Evolutionary conservation across 35 echinoderm and acorn worm species (phyloP), one percentile per base, ranked within the genome.

Genomic region (Apostichopus japonicus): DNA sequence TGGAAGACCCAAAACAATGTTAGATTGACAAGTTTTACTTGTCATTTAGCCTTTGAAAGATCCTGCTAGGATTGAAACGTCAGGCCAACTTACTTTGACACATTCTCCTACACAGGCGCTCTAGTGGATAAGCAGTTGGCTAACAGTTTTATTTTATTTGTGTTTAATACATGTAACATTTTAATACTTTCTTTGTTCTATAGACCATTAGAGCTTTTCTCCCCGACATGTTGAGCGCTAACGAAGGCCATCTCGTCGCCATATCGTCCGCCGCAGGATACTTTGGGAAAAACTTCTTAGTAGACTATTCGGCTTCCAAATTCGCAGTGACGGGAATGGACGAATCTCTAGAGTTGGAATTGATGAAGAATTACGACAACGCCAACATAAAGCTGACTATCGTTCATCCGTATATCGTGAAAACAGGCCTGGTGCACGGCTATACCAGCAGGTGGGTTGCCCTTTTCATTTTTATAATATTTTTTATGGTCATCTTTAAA

Each of bases 231-330:
- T 24, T 97, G 15, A 94, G 92, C 9, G 54, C 56, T 11, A 92
- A 94, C 51, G 70, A 84, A 23, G 96, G 96, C n/a, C 96, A 97
- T 33, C 86, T 97, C 27, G 96, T 97, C 2, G 79, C 89, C 54
- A 95, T 95, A 24, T 84, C 91, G 5, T 97, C 96, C 3, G 82
- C 80, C 14, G 94, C 93, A 27, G 96, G 96, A 44, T 87, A 93
- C 61, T 57, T 76, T 13, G 96, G 94, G 1, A 79, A 62, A 62
- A 92, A 92, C 79, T 90, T 91, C 5, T 57, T 98, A 10, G 80
- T 91, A 4, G 96, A 98, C 75, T 98, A 98, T 79, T 24, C 91
- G 6, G 94, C 96, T 54, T 95, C 96, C 11, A 98, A 98, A 90
- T 95, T 94, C 90, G 96, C 92, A 13, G 86, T 83, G 0, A 24